Conservation (phyloP, 1,140 invertebrate species). For the Ostrea denselamellosa region DNA sequence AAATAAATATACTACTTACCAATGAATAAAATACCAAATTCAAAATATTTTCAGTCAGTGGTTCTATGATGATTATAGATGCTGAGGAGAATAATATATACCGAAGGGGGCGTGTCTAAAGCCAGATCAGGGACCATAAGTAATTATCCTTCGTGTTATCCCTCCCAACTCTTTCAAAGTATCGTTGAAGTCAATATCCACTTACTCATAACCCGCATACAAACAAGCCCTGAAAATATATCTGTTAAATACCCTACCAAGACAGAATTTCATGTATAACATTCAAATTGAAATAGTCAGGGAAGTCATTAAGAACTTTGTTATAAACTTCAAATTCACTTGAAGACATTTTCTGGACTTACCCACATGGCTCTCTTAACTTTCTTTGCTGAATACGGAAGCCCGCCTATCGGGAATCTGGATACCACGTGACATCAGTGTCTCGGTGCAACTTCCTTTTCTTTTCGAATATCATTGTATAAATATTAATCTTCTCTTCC, state of each 20-base stretch:
- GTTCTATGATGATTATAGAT: background rate
- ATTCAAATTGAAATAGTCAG: background rate
- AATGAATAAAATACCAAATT: background rate
- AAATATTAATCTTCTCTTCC: background rate
- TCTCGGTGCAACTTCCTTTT: background rate
- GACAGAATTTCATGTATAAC: background rate
- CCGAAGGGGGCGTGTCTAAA: slow-evolving; percentile 13
- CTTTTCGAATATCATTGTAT: background rate
- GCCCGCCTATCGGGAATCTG: background rate
- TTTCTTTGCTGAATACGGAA: slow-evolving; percentile 2
- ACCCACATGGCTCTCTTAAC: background rate
- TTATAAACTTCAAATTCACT: background rate
- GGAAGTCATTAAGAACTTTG: background rate
- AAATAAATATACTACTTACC: background rate
- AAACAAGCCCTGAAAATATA: background rate
- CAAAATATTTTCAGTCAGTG: background rate
- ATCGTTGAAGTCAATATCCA: no score
- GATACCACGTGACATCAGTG: background rate
- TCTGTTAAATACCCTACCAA: background rate
- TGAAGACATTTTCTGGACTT: background rate
- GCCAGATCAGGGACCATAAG: background rate
- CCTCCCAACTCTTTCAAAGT: background rate
- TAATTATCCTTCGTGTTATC: background rate
- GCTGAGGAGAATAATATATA: slow-evolving; percentile 25
- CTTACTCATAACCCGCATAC: no score